Evolutionary conservation across 2,113 vertebrate genomes (phyloP), one percentile per base, ranked within the genome.

Genomic region (Cricetomys ansorgei): DNA sequence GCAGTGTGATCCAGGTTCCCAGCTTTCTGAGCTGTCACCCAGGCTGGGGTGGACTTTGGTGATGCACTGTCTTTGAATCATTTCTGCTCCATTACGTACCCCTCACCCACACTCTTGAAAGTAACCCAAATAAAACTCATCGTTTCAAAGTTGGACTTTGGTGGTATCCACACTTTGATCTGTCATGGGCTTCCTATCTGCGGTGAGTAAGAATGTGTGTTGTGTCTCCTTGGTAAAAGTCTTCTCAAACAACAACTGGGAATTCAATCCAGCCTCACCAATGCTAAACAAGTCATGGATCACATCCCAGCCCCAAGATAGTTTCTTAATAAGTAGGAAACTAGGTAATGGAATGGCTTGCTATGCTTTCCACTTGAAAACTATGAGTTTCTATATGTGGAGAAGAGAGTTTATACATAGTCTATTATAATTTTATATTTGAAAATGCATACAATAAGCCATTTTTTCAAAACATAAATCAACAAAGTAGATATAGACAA

Each of bases 401-500:
- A 72, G 34, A 53, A n/a, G 31, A 57, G 62, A 43, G 12, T 85
- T 27, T 94, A 65, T 62, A 57, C 34, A 7, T 4, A 55, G 15
- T 73, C 43, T 69, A 50, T 34, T 59, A 37, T 55, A 50, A 67
- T 80, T 85, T 92, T 86, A 65, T 57, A 89, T 31, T 40, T 94
- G 55, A 75, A 67, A 80, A 85, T 59, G 31, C 21, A 16, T 80
- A 77, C 94, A 85, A 79, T 34, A 55, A 84, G 40, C 59, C 9
- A 31, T 85, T 91, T 27, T 79, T 84, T 34, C 37, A 79, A 70
- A 65, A 76, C 34, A 80, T 70, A 94, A 88, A 53, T 9, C 62
- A 90, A 94, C 37, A 79, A 83, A 87, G 59, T 55, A 96, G 88
- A 45, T 17, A 57, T 37, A 95, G 79, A 77, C 37, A 59, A 59